Conservation (phyloP, 2,888 invertebrate genomes). For the Hylaea fasciaria region DNA sequence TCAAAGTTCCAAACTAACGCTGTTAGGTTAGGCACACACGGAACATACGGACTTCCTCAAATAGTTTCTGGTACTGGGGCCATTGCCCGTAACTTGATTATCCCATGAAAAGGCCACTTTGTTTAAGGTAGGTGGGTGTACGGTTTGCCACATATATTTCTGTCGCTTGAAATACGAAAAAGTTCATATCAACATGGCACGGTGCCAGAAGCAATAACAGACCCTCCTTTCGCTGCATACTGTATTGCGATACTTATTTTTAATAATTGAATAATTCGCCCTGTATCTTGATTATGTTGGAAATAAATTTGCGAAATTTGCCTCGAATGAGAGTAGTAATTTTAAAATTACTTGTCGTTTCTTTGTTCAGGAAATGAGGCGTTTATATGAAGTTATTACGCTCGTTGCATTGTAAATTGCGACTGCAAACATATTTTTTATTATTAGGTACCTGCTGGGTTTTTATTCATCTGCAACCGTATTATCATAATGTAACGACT, state of each 20-base stretch:
- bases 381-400: not conserved
- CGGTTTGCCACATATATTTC: constrained; percentile 1
- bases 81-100: not conserved
- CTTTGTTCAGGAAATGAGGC: no score
- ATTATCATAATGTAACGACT: no score
- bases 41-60: no score
- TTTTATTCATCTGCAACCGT: no score
- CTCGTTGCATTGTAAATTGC: not conserved
- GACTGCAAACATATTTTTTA: not conserved
- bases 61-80: no score
- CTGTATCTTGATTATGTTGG: constrained; percentile 30
- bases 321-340: constrained; percentile 4
- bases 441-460: no score
- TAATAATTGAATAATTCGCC: constrained; percentile 41
- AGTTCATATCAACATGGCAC: constrained; percentile 28
- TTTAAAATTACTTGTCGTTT: constrained; percentile 7
- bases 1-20: no score
- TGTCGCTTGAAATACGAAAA: constrained; percentile 18
- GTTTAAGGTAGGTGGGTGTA: not conserved
- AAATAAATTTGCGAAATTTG: constrained; percentile 10
- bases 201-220: constrained; percentile 39
- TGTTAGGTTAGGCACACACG: no score
- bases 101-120: not conserved
- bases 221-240: constrained; percentile 31
- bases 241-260: constrained; percentile 35